Evolutionary conservation across 2,888 invertebrate species (phyloP).

Genomic region (Agriopis marginaria): DNA sequence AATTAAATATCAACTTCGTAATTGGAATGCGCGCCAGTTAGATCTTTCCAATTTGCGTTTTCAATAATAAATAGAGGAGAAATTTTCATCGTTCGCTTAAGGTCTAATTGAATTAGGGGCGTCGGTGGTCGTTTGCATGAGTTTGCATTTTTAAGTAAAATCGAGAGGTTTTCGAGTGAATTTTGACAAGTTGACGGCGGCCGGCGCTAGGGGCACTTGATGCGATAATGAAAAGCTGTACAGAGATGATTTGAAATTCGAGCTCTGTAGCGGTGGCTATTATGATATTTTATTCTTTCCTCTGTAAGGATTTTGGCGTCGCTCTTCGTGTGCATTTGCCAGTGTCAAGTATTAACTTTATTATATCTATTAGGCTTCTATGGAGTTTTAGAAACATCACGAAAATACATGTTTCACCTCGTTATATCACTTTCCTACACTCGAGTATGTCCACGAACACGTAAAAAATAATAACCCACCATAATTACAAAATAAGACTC

Average conservation of each 20-base stretch:
- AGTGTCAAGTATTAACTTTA: too few relatives aligned
- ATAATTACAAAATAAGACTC: too few relatives aligned
- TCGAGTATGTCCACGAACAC: too few relatives aligned
- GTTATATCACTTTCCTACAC: too few relatives aligned
- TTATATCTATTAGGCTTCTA: too few relatives aligned
- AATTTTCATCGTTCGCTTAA: conserved; percentile 75
- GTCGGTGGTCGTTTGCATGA: conserved; percentile 83
- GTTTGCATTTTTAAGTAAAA: conserved; percentile 82
- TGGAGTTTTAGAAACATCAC: too few relatives aligned
- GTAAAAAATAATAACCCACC: too few relatives aligned
- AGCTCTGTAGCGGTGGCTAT: conserved; percentile 29
- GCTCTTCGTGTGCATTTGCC: too few relatives aligned
- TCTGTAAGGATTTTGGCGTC: too few relatives aligned
- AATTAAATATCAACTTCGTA: conserved; percentile 67
- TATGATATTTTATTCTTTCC: too few relatives aligned
- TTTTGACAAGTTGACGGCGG: conserved; percentile 73
- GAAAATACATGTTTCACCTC: too few relatives aligned
- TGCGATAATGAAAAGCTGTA: conserved; percentile 38
- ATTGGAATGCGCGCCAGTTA: conserved; percentile 73
- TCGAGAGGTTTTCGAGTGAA: conserved; percentile 68
- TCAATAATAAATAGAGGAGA: conserved; percentile 69
- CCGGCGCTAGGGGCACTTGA: conserved; percentile 54
- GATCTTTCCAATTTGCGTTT: conserved; percentile 71
- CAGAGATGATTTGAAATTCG: conserved; percentile 54
- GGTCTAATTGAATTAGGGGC: conserved; percentile 80